These are phyloP conservation scores for Lissocephala sabroskyi DNA, from an alignment of 2,888 invertebrate genomes.

Conservation along the genomic window DNA sequence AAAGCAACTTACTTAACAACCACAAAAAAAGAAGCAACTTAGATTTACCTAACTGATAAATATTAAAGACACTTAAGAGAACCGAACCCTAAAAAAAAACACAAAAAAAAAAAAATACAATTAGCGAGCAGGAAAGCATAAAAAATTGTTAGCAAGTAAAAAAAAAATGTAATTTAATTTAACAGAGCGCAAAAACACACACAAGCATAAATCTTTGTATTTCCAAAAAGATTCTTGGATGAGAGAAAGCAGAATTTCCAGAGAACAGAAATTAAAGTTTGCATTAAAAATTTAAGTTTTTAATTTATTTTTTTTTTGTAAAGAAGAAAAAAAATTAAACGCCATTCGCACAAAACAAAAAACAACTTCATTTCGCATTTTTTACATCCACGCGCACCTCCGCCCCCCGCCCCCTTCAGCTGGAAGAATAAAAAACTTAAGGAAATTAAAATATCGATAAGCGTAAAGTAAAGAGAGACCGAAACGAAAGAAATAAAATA, in stretches of 20 bases:
- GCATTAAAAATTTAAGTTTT: slow-evolving; percentile 28
- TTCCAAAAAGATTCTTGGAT: slow-evolving; percentile 63
- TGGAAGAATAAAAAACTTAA: slow-evolving; percentile 33
- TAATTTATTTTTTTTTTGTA: slow-evolving; percentile 28
- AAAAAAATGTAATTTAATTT: slow-evolving; percentile 52
- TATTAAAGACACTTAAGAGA: slow-evolving; percentile 39
- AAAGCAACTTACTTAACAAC: slow-evolving; percentile 5
- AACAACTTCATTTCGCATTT: slow-evolving; percentile 16
- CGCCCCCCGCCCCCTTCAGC: too few species aligned
- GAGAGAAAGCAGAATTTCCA: too few species aligned
- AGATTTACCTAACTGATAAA: slow-evolving; percentile 50
- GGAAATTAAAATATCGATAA: slow-evolving; percentile 44
- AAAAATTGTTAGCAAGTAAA: slow-evolving; percentile 56
- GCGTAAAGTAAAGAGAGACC: slow-evolving; percentile 51
- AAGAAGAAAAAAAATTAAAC: slow-evolving; percentile 37
- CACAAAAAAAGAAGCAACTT: slow-evolving; percentile 24
- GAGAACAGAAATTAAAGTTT: slow-evolving; percentile 57
- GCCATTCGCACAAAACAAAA: slow-evolving; percentile 23
- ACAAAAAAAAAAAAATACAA: slow-evolving; percentile 10
- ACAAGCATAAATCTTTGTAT: slow-evolving; percentile 35
- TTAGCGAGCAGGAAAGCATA: slow-evolving; percentile 24
- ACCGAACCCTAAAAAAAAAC: slow-evolving; percentile 38
- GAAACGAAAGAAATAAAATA: slow-evolving; percentile 61
- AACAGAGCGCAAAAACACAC: slow-evolving; percentile 18
- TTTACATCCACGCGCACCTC: slow-evolving; percentile 23